A percentile compares a stretch with the other conserved stretches of the same genome.
Evolutionary conservation across 2,797 vertebrate species (phyloP).

Genomic region (Myotis vivesi): DNA sequence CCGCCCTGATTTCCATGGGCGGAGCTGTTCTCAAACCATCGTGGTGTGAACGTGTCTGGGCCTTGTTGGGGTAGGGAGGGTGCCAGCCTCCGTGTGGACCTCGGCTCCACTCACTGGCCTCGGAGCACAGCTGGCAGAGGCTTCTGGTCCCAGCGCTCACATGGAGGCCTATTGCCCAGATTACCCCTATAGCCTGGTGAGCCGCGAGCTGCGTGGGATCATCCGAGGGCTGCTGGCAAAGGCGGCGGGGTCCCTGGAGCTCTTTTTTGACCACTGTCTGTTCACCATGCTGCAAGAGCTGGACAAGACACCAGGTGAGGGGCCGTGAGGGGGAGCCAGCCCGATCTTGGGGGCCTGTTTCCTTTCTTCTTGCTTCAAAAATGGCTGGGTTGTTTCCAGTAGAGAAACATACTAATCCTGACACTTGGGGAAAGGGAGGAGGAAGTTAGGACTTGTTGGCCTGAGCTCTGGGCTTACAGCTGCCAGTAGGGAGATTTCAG

Average conservation of each 20-base stretch:
- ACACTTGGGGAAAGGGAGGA: neutral
- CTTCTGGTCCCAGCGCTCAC: neutral
- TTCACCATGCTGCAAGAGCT: conserved; percentile 95
- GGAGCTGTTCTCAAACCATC: neutral
- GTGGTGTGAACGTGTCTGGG: neutral
- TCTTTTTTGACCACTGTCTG: conserved; percentile 95
- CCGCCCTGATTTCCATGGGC: neutral
- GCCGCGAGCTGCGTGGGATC: conserved; percentile 88
- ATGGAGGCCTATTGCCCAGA: conserved; percentile 82
- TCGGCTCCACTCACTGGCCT: neutral
- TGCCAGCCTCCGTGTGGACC: neutral
- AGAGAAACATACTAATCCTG: neutral
- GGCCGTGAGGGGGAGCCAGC: rapidly evolving
- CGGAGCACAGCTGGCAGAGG: neutral
- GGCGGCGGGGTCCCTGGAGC: conserved; percentile 86
- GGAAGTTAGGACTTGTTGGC: neutral
- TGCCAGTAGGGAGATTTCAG: neutral
- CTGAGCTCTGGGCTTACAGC: neutral
- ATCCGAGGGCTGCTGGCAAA: conserved; percentile 89
- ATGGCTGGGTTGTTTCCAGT: neutral
- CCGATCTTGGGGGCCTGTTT: neutral
- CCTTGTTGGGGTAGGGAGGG: neutral
- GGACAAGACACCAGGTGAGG: conserved; percentile 90
- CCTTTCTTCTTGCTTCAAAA: neutral
- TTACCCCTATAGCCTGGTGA: conserved; percentile 93